Evolutionary conservation across 2,113 vertebrate species (phyloP).

Genomic region (Micromys minutus): DNA sequence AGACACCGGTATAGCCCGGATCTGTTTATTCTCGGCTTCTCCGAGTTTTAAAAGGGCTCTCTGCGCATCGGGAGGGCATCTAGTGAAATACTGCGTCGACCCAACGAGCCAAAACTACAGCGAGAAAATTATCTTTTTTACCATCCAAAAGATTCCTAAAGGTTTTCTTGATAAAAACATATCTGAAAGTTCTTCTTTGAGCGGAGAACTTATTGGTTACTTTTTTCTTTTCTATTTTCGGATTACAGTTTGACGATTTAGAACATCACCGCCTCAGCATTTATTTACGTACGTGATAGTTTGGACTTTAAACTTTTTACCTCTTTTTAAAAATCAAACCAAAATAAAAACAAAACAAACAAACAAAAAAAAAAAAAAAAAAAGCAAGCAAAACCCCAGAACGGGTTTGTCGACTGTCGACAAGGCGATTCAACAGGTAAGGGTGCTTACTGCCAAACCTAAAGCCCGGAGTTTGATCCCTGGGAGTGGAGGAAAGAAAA

Average conservation of each 20-base stretch:
- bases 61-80: background rate
- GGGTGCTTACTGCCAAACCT: background rate
- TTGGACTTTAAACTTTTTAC: background rate
- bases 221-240: background rate
- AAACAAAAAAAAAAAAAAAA: background rate
- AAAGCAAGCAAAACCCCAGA: background rate
- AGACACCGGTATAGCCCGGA: background rate
- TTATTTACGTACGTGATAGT: conserved; percentile 9
- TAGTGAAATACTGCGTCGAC: background rate
- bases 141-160: background rate
- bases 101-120: background rate
- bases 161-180: background rate
- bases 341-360: background rate
- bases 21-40: background rate
- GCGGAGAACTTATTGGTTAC: too few species aligned
- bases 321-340: background rate
- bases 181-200: conserved; percentile 2
- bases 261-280: background rate
- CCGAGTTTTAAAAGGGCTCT: background rate
- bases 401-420: background rate
- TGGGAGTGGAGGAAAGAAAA: background rate
- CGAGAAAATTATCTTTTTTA: conserved; percentile 13
- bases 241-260: background rate
- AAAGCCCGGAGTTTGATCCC: background rate
- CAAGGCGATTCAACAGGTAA: too few species aligned